Conservation (phyloP, 2,888 invertebrate genomes). For the Acanthosepion pharaonis region DNA sequence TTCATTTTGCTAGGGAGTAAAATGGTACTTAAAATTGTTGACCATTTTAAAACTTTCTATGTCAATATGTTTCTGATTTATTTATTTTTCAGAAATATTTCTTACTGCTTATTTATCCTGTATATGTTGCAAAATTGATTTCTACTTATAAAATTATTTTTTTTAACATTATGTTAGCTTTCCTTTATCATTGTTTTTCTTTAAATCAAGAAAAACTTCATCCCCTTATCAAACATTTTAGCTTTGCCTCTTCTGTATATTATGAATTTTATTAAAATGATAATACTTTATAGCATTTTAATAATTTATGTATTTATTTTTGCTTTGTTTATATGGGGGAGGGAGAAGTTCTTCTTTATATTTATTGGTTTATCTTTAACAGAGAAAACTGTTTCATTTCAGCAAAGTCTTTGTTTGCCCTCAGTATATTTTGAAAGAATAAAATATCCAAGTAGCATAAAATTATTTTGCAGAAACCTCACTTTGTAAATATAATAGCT, state of each 20-base stretch:
- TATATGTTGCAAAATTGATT: background rate
- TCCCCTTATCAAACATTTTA: background rate
- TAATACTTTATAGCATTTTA: background rate
- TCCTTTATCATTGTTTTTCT: background rate
- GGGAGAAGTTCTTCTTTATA: background rate
- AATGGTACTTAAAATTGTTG: background rate
- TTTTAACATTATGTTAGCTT: background rate
- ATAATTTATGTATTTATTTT: background rate
- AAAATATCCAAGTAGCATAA: background rate
- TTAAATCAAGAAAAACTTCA: background rate
- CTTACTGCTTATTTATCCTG: background rate
- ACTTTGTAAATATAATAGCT: constrained; percentile 18
- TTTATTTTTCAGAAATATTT: background rate
- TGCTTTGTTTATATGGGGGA: background rate
- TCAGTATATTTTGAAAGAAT: background rate
- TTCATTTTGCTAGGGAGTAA: background rate
- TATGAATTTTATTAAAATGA: background rate
- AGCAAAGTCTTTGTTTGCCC: background rate
- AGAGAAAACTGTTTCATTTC: background rate
- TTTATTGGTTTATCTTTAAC: background rate
- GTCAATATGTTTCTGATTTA: background rate
- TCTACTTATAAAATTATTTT: background rate
- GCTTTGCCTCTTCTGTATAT: background rate
- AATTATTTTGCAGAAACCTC: background rate
- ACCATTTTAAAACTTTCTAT: background rate